Evolutionary conservation across 2,797 vertebrate species (phyloP), one percentile per base, ranked within the genome.

Genomic region (Nyctalus aviator): DNA sequence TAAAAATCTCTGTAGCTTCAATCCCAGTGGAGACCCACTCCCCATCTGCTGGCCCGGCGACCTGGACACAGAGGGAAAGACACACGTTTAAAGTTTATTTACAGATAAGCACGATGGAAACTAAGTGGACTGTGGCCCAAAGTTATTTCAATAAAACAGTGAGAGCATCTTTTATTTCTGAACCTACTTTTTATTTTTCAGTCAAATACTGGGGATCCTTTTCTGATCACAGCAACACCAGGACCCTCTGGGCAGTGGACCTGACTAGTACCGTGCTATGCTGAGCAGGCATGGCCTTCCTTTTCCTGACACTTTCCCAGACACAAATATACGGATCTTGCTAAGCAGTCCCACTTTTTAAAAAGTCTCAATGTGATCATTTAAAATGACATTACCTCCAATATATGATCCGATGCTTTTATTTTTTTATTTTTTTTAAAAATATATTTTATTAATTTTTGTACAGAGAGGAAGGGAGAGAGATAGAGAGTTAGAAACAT

Each of bases 1-100:
- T 98, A 99, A 97, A 98, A 99, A 99, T 82, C 95, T 98, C 97
- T 99, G 98, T 17, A 99, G 98, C 94, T 98, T 99, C 82, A 96
- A 85, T 82, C 98, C 99, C 62, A 99, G 85, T 92, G 99, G 98
- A 93, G 99, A 99, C 98, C 98, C 99, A 64, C 98, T 98, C 96
- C 99, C 99, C 20, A 98, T 96, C 55, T 96, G 97, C 96, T 99
- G 99, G 17, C 98, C 98, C n/a, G 97, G 94, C 35, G 98, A 97
- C 97, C 99, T 99, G 83, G 0, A 81, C 73, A 94, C 91, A 82
- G 84, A 76, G n/a, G 17, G 15, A 94, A 46, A 98, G 62, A 41
- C 11, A 13, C 79, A 68, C 46, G 9, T 9, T 44, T 11, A 44
- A 78, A 72, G 94, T 59, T 23, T 75, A 68, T 8, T 90, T 68